Evolutionary conservation across 2,888 invertebrate genomes (phyloP).

Genomic region (Cremastinae sp.): DNA sequence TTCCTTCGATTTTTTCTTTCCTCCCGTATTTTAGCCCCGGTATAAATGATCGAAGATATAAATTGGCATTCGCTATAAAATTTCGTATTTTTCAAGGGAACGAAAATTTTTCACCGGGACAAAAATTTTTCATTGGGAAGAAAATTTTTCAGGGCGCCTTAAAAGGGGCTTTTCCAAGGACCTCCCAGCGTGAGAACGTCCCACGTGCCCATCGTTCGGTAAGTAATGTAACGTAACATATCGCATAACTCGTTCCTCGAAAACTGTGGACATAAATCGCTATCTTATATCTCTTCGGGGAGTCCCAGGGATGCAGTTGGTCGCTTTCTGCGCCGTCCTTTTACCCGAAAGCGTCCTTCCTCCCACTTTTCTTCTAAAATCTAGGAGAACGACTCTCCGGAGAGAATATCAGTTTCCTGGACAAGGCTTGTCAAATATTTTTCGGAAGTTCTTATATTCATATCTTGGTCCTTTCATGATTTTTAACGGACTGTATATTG

Average conservation of each 20-base stretch:
- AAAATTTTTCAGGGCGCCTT: constrained; percentile 41
- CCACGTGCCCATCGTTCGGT: constrained; percentile 36
- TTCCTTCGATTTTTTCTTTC: too few species aligned
- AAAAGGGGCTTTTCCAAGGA: constrained; percentile 9
- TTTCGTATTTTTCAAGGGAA: too few species aligned
- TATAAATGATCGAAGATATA: too few species aligned
- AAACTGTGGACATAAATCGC: constrained; percentile 69
- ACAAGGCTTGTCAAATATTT: too few species aligned
- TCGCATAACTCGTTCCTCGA: constrained; percentile 51
- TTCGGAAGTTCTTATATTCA: too few species aligned
- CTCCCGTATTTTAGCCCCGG: too few species aligned
- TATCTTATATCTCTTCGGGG: constrained; percentile 68
- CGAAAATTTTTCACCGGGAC: too few species aligned
- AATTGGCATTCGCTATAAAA: too few species aligned
- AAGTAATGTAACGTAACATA: constrained; percentile 65
- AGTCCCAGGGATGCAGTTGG: constrained; percentile 62
- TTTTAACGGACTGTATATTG: too few species aligned
- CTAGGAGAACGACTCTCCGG: constrained; percentile 16
- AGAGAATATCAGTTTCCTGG: constrained; percentile 14
- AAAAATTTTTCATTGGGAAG: neutral
- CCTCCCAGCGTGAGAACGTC: constrained; percentile 22
- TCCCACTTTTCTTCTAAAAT: constrained; percentile 36
- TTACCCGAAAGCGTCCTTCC: constrained; percentile 12
- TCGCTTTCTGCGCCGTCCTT: constrained; percentile 26
- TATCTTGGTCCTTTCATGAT: too few species aligned